These are phyloP conservation scores for Charadrius vociferus DNA, from an alignment of 2,113 vertebrate species.

Conservation along the genomic window DNA sequence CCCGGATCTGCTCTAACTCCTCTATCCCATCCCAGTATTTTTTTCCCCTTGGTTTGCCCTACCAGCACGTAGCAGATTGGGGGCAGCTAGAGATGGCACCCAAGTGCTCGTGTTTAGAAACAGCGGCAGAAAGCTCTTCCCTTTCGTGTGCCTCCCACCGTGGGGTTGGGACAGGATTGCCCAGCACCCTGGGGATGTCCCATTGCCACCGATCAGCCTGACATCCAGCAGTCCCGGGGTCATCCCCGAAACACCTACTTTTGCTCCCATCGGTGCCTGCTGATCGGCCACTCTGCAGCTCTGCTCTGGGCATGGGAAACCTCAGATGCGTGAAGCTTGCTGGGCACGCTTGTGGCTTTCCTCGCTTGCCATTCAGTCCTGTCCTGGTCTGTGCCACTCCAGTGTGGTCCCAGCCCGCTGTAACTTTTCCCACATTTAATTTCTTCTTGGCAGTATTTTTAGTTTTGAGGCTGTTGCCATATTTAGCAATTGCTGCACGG, in stretches of 20 bases:
- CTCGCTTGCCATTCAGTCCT: not conserved
- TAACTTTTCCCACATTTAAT: not conserved
- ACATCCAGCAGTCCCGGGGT: not conserved
- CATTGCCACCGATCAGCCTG: not conserved
- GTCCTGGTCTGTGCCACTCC: not conserved
- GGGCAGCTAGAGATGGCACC: not conserved
- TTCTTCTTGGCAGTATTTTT: not conserved
- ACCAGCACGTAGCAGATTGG: not conserved
- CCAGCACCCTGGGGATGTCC: not conserved
- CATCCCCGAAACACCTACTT: not conserved
- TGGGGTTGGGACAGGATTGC: not conserved
- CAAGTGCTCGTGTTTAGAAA: fast-evolving
- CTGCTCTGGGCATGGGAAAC: not conserved
- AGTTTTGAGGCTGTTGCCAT: constrained; percentile 48
- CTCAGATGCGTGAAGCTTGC: not conserved
- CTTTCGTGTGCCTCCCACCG: not conserved
- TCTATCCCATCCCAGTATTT: not conserved
- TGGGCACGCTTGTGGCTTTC: not conserved
- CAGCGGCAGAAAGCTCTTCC: not conserved
- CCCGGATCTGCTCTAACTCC: not conserved
- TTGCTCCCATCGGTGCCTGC: not conserved
- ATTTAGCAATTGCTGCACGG: not conserved
- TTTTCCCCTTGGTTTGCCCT: not conserved
- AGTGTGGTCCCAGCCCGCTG: not conserved
- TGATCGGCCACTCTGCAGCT: not conserved